Percentiles rank a stretch among this genome's conserved stretches.
Evolutionary conservation across 2,113 vertebrate species (phyloP).

Genomic region (Genyomyrus donnyi): DNA sequence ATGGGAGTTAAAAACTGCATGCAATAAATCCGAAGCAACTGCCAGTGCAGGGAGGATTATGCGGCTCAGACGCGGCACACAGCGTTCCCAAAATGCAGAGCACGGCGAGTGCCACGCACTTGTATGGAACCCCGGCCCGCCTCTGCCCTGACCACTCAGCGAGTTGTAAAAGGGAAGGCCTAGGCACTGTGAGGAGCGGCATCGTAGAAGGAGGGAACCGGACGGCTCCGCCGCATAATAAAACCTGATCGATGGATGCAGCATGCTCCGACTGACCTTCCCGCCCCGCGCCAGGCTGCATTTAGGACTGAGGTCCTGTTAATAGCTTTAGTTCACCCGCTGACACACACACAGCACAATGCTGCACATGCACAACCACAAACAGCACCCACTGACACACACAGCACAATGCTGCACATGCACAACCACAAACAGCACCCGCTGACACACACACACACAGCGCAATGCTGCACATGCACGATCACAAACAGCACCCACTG

Average conservation of each 20-base stretch:
- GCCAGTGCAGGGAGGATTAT: neutral
- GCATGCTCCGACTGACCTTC: constrained; percentile 46
- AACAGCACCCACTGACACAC: neutral
- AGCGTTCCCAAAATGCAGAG: neutral
- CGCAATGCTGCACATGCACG: constrained; percentile 20
- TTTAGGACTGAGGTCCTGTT: neutral
- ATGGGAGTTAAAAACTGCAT: neutral
- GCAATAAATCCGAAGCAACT: neutral
- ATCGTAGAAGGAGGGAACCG: constrained; percentile 53
- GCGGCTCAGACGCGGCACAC: too few relatives aligned
- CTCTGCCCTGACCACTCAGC: constrained; percentile 52
- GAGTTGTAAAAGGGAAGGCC: constrained; percentile 46
- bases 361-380: constrained; percentile 21
- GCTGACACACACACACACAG: neutral
- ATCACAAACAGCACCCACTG: neutral
- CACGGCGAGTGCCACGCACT: constrained; percentile 17
- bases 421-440: neutral
- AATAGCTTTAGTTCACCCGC: constrained; percentile 10
- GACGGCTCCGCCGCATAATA: constrained; percentile 58
- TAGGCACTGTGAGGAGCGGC: constrained; percentile 45
- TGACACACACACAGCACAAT: constrained; percentile 10
- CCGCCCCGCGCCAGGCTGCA: neutral
- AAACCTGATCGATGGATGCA: constrained; percentile 59
- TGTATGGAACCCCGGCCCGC: constrained; percentile 14
- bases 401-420: neutral